Conservation (phyloP, 2,888 invertebrate genomes). For the Coelopa pilipes region DNA sequence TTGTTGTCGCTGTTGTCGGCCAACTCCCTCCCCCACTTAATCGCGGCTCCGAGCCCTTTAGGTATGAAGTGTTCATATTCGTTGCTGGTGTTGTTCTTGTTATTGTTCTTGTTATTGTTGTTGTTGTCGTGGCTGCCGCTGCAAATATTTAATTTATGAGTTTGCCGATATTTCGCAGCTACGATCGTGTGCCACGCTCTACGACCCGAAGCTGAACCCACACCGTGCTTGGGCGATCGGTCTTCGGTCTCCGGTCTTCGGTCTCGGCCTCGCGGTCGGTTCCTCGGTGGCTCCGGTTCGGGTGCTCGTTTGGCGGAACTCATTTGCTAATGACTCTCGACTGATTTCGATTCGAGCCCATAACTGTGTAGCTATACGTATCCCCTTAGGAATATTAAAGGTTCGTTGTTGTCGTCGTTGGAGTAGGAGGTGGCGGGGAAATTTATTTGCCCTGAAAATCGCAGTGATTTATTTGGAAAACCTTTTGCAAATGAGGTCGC, state of each 20-base stretch:
- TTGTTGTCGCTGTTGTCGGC: conserved; percentile 34
- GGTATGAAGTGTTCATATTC: conserved; percentile 51
- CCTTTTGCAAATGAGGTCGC: conserved; percentile 39
- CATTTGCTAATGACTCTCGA: conserved; percentile 61
- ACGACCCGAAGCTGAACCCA: conserved; percentile 33
- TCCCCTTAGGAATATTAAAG: not conserved
- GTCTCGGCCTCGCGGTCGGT: not conserved
- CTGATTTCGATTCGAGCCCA: conserved; percentile 49
- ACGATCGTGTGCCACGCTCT: conserved; percentile 54
- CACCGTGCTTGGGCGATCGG: conserved; percentile 25
- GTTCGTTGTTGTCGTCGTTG: not conserved
- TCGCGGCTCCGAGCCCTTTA: conserved; percentile 23
- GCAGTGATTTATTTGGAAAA: conserved; percentile 38
- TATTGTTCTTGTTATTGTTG: too few species aligned
- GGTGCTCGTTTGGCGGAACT: conserved; percentile 44
- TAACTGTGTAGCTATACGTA: not conserved
- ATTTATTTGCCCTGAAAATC: conserved; percentile 35
- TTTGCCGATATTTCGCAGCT: conserved; percentile 57
- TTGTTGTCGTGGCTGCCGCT: conserved; percentile 3
- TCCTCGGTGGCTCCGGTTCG: not conserved
- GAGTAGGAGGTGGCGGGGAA: not conserved
- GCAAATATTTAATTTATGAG: conserved; percentile 64
- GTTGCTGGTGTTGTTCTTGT: conserved; percentile 20
- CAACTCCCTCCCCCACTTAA: conserved; percentile 41
- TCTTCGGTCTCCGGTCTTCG: conserved; percentile 10